Percentiles rank a stretch among this genome's conserved stretches.
Evolutionary conservation across 2,113 vertebrate genomes (phyloP).

Genomic region (Genyomyrus donnyi): DNA sequence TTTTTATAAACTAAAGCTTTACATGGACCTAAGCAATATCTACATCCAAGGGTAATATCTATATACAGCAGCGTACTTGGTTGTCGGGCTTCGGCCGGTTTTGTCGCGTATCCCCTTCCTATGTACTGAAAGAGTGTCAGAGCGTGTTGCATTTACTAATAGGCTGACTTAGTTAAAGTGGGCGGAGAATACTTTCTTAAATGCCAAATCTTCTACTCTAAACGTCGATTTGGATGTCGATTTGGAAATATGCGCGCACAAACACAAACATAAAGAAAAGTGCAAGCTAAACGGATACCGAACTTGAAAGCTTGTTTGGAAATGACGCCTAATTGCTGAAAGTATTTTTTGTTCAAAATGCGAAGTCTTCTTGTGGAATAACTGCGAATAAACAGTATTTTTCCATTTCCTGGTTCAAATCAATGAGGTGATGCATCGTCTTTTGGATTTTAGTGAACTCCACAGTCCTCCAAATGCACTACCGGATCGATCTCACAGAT

Average conservation of each 20-base stretch:
- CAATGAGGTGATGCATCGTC: constrained; percentile 74
- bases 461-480: constrained; percentile 74
- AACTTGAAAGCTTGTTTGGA: background rate
- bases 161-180: constrained; percentile 23
- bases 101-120: background rate
- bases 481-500: constrained; percentile 82
- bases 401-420: background rate
- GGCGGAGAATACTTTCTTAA: constrained; percentile 23
- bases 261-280: background rate
- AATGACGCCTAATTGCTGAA: background rate
- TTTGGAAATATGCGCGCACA: background rate
- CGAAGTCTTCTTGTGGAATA: background rate
- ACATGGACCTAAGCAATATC: background rate
- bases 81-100: background rate
- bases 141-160: constrained; percentile 16
- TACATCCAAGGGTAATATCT: background rate
- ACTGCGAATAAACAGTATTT: background rate
- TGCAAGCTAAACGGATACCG: background rate
- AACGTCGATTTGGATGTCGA: background rate
- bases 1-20: background rate
- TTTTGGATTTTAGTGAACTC: constrained; percentile 73
- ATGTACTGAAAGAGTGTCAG: background rate
- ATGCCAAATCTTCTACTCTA: background rate
- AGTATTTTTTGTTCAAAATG: background rate
- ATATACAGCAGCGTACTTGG: background rate